These are phyloP conservation scores for Agrilus biguttatus DNA, from an alignment of 2,888 invertebrate genomes.

Conservation along the genomic window DNA sequence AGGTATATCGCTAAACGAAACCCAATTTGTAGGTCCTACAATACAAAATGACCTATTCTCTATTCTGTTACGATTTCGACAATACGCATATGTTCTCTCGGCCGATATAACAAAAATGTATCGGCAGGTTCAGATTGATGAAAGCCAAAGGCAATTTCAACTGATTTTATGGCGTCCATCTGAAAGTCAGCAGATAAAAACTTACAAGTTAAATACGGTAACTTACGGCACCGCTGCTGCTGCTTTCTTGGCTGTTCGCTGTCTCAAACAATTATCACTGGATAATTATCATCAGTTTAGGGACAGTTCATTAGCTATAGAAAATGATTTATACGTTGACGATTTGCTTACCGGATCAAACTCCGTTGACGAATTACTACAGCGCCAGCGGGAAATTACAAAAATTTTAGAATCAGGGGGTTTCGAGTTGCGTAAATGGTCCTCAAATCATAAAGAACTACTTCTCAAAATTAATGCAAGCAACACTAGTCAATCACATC, in stretches of 20 bases:
- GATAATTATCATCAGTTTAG: constrained; percentile 8
- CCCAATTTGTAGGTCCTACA: constrained; percentile 5
- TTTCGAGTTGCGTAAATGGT: constrained; percentile 10
- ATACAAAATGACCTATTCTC: constrained; percentile 13
- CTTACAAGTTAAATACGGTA: constrained; percentile 11
- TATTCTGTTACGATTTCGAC: constrained; percentile 15
- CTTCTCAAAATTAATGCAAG: too few species aligned
- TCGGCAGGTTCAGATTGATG: constrained; percentile 13
- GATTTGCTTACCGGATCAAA: constrained; percentile 8
- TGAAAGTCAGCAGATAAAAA: constrained; percentile 5
- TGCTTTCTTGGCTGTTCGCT: constrained; percentile 11
- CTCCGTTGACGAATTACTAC: neutral
- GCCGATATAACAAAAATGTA: constrained; percentile 19
- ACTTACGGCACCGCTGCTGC: constrained; percentile 13
- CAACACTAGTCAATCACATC: too few species aligned
- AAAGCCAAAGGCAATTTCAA: constrained; percentile 11
- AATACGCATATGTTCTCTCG: constrained; percentile 11
- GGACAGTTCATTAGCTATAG: constrained; percentile 3
- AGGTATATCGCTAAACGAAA: constrained; percentile 8
- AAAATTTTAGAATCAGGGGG: constrained; percentile 4
- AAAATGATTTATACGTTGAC: constrained; percentile 12
- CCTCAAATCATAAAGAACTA: constrained; percentile 3
- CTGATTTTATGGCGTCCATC: constrained; percentile 12
- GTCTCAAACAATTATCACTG: constrained; percentile 10
- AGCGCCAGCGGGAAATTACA: neutral